Base-by-base conservation (phyloP, 2,888 invertebrate genomes). In the Tiphia femorata region DNA sequence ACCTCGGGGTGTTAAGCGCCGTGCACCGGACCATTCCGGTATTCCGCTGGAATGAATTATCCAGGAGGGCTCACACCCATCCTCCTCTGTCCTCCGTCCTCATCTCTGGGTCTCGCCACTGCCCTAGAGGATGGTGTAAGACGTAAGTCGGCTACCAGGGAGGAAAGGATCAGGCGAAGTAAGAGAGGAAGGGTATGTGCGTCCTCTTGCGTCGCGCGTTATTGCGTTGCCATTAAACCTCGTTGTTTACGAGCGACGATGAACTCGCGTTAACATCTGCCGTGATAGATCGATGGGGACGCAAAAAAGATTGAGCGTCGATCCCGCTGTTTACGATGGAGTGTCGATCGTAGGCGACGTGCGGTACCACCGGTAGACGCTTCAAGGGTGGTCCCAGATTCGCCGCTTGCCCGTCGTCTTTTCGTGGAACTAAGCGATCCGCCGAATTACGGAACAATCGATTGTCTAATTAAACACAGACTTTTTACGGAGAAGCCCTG, bases 201-300 rank as follows among this genome's bases (percentile, higher is more conserved):
- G n/a, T n/a, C n/a, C 60, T 50, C 60, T 53, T 49, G 58, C 58
- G 56, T 58, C 44, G 41, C 8, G 27, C 53, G 53, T 62, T 66
- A 60, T 60, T 42, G 43, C 23, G 49, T 33, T 51, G n/a, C n/a
- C 55, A 49, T 60, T 67, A 62, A 65, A 63, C 33, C n/a, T 27
- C 55, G 52, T 38, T 57, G 42, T 67, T 67, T 63, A 67, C 62
- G 66, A 63, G 48, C 59, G 58, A 50, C 54, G 53, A 62, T 67
- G 54, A 65, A 55, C 48, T 57, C 54, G 38, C 46, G 35, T 51
- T 51, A 44, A 47, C 61, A 44, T 42, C 49, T 35, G 47, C 33
- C 29, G 19, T 41, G 46, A 61, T 61, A 54, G 58, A 64, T 53
- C 46, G 64, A 12, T n/a, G 14, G 33, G 12, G 33, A 12, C 33